Base-by-base conservation (phyloP, 2,797 vertebrate species). In the Crenuchus spilurus region DNA sequence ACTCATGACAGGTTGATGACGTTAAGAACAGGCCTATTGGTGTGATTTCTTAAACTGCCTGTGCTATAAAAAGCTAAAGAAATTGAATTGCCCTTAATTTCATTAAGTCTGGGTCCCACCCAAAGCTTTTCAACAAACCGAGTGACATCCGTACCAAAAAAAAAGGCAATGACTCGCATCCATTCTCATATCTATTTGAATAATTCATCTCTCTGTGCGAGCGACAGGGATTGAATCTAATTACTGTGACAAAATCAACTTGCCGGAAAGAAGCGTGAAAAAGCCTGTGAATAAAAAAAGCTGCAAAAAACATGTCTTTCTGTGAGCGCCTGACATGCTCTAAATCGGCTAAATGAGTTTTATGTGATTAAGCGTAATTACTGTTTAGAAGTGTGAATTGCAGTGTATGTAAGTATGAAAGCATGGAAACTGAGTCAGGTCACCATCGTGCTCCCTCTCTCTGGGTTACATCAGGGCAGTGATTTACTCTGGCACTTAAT, bases 41-140 rank as follows among this genome's bases (percentile, higher is more conserved):
- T 39, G 14, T 20, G n/a, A 33, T 33, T 24, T 37, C 64, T 57
- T 69, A 20, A 35, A 55, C 70, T 57, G 33, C 30, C 60, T 44
- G 14, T 20, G 28, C 51, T 26, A 33, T 77, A n/a, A 73, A 64
- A 71, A 72, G 14, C 67, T 58, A 49, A 20, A 52, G 42, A 69
- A 78, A 80, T 60, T 76, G 48, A 83, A 79, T 80, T 63, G 77
- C 52, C 8, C 70, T 74, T 72, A 11, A 64, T 80, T 74, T 75
- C 44, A 30, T 26, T 3, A 18, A 66, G 64, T 82, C 57, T 30
- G 8, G 18, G 28, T 24, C 24, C 41, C 52, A 35, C 44, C 8
- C 2, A 41, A 41, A 44, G 70, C 57, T 77, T 75, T 64, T 73
- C 24, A 80, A 54, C 51, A 74, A 75, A 75, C 74, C 7, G 69